Percentiles rank a stretch among this genome's conserved stretches.
These are phyloP conservation scores for Apodemia zela DNA, from an alignment of 2,888 invertebrate genomes.

Conservation along the genomic window DNA sequence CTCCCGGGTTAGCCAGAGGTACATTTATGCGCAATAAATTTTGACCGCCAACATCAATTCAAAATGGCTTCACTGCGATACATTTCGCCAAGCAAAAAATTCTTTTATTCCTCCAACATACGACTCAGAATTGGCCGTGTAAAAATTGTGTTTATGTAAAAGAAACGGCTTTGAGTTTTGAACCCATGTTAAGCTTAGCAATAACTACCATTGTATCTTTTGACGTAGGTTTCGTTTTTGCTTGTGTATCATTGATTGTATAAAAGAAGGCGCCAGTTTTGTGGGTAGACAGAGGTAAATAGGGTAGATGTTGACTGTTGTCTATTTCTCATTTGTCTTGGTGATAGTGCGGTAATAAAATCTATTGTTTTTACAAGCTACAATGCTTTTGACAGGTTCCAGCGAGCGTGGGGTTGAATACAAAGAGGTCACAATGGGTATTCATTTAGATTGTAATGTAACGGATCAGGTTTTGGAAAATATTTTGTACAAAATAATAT, in stretches of 20 bases:
- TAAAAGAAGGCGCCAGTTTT: conserved; percentile 65
- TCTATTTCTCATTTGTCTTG: conserved; percentile 76
- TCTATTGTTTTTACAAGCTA: conserved; percentile 51
- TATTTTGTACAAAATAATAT: neutral
- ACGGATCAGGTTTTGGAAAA: conserved; percentile 26
- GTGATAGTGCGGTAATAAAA: conserved; percentile 64
- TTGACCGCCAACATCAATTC: conserved; percentile 65
- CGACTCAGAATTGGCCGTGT: conserved; percentile 33
- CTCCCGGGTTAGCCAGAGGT: conserved; percentile 78
- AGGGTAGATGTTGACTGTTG: conserved; percentile 52
- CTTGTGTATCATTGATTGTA: conserved; percentile 41
- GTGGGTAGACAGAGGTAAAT: conserved; percentile 59
- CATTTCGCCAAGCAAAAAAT: conserved; percentile 37
- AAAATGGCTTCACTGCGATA: conserved; percentile 58
- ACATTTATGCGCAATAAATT: conserved; percentile 81
- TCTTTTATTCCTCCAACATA: conserved; percentile 35
- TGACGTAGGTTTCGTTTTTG: conserved; percentile 44
- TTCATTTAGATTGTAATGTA: conserved; percentile 34
- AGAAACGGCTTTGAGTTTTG: conserved; percentile 67
- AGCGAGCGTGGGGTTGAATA: conserved; percentile 39
- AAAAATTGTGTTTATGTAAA: conserved; percentile 59
- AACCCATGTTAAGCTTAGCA: conserved; percentile 51
- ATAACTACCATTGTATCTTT: conserved; percentile 54
- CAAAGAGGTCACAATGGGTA: conserved; percentile 36
- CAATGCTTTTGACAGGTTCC: conserved; percentile 34